Base-by-base conservation (phyloP, 2,113 vertebrate genomes). In the Apodemus sylvaticus region DNA sequence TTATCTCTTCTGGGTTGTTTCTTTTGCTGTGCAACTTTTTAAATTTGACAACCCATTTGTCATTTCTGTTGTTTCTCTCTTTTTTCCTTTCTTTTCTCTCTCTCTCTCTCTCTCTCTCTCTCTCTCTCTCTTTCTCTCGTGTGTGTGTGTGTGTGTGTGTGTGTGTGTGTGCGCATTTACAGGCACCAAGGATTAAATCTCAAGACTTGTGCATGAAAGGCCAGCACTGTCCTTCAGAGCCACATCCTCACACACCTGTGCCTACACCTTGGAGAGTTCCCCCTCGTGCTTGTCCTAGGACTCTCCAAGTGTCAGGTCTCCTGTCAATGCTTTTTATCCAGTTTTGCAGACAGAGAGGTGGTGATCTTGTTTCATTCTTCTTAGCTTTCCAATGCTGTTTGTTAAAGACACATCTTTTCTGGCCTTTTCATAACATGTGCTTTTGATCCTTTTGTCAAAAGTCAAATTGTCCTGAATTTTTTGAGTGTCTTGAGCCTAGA, bases 401-500 rank as follows among this genome's bases (percentile, higher is more conserved):
- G 12, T 24, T 64, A 66, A 78, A 66, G 8, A 53, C 34, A 29
- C 7, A 17, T 31, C 7, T 29, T 78, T 17, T 16, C 42, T 48
- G 19, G 22, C 34, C 77, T 29, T 79, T 79, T 36, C 62, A 64
- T n/a, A 90, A 13, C 26, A 5, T 39, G n/a, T 29, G 45, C 6
- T 53, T 62, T 91, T 68, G 45, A 10, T 48, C 51, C 13, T 14
- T 66, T 66, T 79, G 60, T 66, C 55, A 13, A 31, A 79, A 79
- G 74, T 31, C 89, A 79, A 20, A 42, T 55, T 36, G 16, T 17
- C 55, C 77, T 64, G 51, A 13, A 89, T 76, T 76, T 89, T 90
- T 74, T 94, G 53, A 95, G 42, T 48, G 13, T 95, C 60, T 58
- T 88, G 7, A 97, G 45, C 74, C 64, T 48, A n/a, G 58, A 39